Evolutionary conservation across 2,888 invertebrate genomes (phyloP), one percentile per base, ranked within the genome.

Genomic region (Eupelmus urozonus): DNA sequence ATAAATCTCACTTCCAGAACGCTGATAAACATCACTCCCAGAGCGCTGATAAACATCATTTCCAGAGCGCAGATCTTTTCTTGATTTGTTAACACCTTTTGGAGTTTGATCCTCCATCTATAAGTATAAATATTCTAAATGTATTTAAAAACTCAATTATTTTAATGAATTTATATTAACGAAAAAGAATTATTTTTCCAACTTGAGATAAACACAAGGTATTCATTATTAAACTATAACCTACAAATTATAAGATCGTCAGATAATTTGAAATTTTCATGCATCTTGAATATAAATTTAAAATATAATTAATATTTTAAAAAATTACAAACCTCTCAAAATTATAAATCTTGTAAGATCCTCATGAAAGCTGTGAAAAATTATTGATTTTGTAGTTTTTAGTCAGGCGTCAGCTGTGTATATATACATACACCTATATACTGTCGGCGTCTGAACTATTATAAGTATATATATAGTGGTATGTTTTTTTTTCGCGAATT

Each of bases 81-180:
- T 85, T 87, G 89, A 88, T 84, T 88, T 87, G 0, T 87, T 87
- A 1, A 89, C 83, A 76, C 87, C 85, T 11, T 89, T 88, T 11
- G 89, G 88, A 84, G 87, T 89, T 7, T 87, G 83, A 25, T 86
- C 84, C 57, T 83, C 83, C 89, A 89, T 89, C 87, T 88, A 27
- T 11, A 72, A 74, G 25, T 27, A 70, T 20, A 53, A 55, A 53
- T 53, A 49, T 34, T 5, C 9, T 34, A 34, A 34, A n/a, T 34
- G 34, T n/a, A 34, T 34, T 34, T 34, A 34, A n/a, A 34, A 34
- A 34, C 3, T 34, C 9, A 34, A 34, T 34, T 34, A 34, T 5
- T 34, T 34, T 34, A 5, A 34, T 34, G 9, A 34, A 34, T 34
- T 34, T 34, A 34, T 34, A 34, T 34, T 34, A n/a, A n/a, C n/a